phyloP scores from a whole-genome alignment of 2,113 vertebrate species.

The Chamaetylas fuelleborni region DNA sequence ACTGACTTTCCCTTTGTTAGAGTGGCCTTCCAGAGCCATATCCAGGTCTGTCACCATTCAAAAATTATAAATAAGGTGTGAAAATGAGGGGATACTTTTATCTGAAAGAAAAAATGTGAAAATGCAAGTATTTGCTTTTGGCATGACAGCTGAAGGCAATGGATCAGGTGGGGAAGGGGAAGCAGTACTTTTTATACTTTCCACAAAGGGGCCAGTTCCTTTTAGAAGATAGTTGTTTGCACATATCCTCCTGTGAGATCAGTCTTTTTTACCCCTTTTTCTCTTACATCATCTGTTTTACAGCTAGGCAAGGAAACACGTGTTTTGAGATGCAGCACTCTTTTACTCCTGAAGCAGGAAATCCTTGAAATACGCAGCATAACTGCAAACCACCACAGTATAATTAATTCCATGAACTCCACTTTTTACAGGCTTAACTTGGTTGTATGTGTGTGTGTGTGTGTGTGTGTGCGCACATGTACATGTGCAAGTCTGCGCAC shows the following conservation, averaged over 20 bases:
- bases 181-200: not conserved
- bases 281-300: not conserved
- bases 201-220: not conserved
- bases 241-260: not conserved
- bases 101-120: not conserved
- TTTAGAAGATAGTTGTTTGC: not conserved
- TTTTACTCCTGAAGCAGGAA: not conserved
- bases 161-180: not conserved
- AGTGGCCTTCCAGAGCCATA: not conserved
- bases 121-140: not conserved
- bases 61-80: not conserved
- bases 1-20: not conserved
- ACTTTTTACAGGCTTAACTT: not conserved
- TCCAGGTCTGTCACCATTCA: not conserved
- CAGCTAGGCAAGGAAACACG: not conserved
- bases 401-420: not conserved
- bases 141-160: not conserved
- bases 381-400: not conserved
- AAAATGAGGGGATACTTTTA: not conserved
- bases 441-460: no score
- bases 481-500: fast-evolving
- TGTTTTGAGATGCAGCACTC: not conserved
- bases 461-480: no score
- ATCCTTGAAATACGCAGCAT: not conserved
- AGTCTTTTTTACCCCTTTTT: not conserved